Evolutionary conservation across 2,113 vertebrate species (phyloP).

Genomic region (Tricholaema leucomelas): DNA sequence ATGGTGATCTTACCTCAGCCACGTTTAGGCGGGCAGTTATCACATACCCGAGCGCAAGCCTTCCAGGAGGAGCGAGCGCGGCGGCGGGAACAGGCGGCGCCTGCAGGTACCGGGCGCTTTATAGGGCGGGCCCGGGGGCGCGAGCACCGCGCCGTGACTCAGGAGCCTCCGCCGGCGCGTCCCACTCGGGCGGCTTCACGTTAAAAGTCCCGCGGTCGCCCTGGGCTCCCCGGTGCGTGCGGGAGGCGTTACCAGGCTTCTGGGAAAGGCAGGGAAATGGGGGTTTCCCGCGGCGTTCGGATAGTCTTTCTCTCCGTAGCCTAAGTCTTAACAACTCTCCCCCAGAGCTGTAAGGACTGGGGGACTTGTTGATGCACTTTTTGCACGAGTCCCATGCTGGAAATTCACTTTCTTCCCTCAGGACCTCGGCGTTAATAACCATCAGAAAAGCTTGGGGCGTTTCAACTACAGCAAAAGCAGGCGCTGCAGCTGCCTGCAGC

Average conservation of each 20-base stretch:
- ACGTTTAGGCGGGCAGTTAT: background rate
- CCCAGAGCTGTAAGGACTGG: background rate
- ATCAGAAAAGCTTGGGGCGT: background rate
- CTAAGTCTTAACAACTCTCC: no score
- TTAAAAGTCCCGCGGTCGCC: conserved; percentile 76
- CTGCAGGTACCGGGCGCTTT: conserved; percentile 66
- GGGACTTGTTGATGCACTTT: background rate
- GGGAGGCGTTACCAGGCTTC: conserved; percentile 42
- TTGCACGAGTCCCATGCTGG: background rate
- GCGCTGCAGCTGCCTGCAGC: background rate
- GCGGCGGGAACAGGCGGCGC: background rate
- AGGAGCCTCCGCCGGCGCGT: conserved; percentile 22
- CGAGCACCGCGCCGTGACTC: conserved; percentile 65
- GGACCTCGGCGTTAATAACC: background rate
- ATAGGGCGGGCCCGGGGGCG: conserved; percentile 63
- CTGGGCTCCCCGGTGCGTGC: background rate
- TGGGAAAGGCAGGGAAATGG: background rate
- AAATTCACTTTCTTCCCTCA: background rate
- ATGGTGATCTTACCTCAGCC: conserved; percentile 61
- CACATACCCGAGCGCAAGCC: background rate
- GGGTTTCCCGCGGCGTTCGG: background rate
- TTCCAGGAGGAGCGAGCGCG: no score
- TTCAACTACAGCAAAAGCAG: background rate
- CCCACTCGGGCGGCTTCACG: conserved; percentile 68
- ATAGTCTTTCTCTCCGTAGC: background rate